These are phyloP conservation scores for Atrichornis clamosus DNA, from an alignment of 2,113 vertebrate genomes.

Conservation along the genomic window DNA sequence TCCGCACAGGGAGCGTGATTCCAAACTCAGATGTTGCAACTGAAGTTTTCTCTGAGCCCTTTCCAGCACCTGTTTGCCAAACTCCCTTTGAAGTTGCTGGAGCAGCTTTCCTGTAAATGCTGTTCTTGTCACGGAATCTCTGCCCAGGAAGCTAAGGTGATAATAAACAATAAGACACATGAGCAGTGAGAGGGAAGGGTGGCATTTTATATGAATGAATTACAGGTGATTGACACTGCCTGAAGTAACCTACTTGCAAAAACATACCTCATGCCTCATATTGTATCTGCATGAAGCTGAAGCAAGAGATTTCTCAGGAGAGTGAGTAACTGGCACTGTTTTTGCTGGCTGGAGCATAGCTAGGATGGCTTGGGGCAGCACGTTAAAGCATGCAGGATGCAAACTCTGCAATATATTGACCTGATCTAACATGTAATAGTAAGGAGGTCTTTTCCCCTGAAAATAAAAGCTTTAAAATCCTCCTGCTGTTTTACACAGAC, in stretches of 20 bases:
- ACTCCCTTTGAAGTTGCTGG: not conserved
- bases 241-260: not conserved
- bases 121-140: not conserved
- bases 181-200: not conserved
- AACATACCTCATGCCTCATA: not conserved
- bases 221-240: not conserved
- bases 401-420: not conserved
- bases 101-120: not conserved
- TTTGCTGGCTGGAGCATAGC: not conserved
- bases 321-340: not conserved
- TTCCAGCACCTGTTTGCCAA: not conserved
- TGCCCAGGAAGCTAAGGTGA: not conserved
- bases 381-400: not conserved
- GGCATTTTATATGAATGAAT: not conserved
- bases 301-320: not conserved
- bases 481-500: not conserved
- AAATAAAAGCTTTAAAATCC: not conserved
- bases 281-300: not conserved
- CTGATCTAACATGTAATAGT: not conserved
- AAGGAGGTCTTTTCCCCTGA: not conserved
- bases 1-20: fast-evolving
- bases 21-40: not conserved
- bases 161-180: not conserved
- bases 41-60: not conserved
- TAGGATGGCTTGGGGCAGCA: not conserved